Percentiles rank a stretch among this genome's conserved stretches.
Evolutionary conservation across 2,888 invertebrate genomes (phyloP).

Genomic region (Diaphora mendica): DNA sequence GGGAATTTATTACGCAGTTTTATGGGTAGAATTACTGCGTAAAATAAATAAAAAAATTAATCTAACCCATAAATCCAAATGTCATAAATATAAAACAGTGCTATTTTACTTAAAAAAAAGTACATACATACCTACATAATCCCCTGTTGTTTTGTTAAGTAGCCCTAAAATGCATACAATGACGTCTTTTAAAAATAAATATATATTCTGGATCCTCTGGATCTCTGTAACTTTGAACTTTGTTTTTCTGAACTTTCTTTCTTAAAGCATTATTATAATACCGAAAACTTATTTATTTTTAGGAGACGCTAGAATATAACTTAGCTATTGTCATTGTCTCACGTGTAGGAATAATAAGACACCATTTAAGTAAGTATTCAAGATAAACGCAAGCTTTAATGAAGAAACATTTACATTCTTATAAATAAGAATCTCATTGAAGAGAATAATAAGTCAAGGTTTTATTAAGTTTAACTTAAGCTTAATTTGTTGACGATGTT

Average conservation of each 20-base stretch:
- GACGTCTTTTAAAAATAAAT: slow-evolving; percentile 23
- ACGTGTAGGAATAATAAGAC: neutral
- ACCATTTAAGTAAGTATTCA: neutral
- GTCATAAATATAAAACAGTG: neutral
- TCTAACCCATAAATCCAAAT: neutral
- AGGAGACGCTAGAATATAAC: neutral
- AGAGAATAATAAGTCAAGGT: too few relatives aligned
- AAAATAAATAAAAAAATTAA: neutral
- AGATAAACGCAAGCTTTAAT: neutral
- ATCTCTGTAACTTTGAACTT: slow-evolving; percentile 10
- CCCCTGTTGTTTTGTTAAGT: slow-evolving; percentile 12
- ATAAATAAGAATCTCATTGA: neutral
- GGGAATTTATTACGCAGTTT: neutral
- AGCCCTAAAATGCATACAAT: slow-evolving; percentile 28
- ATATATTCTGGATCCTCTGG: neutral
- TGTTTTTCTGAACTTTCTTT: slow-evolving; percentile 20
- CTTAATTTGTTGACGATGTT: too few relatives aligned
- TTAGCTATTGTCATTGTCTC: neutral
- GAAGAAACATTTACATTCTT: neutral
- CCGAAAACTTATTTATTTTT: neutral
- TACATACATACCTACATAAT: slow-evolving; percentile 1
- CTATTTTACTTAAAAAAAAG: slow-evolving; percentile 2
- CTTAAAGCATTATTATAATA: neutral
- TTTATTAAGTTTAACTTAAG: neutral
- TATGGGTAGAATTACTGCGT: neutral